These are phyloP conservation scores for Arizona elegans DNA, from an alignment of 2,113 vertebrate species.

Conservation along the genomic window DNA sequence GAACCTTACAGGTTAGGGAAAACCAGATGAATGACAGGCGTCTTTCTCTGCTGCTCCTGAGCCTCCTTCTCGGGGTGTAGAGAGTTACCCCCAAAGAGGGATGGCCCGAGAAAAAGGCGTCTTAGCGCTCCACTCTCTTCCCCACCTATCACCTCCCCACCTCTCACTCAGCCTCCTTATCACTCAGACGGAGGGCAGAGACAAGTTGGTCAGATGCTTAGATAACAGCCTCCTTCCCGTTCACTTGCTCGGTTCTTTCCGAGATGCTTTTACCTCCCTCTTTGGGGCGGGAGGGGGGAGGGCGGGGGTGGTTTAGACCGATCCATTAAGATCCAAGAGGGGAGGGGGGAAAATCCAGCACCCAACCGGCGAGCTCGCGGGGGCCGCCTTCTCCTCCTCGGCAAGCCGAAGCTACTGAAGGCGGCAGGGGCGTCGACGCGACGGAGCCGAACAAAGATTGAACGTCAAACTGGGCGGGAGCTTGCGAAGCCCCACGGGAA, in stretches of 20 bases:
- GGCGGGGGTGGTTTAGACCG: background rate
- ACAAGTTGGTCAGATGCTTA: background rate
- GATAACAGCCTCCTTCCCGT: background rate
- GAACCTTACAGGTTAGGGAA: background rate
- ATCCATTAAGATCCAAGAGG: background rate
- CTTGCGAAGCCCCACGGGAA: conserved; percentile 12
- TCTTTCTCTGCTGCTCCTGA: background rate
- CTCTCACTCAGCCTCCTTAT: background rate
- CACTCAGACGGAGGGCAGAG: background rate
- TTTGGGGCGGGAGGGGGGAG: fast-evolving
- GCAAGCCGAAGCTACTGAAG: conserved; percentile 47
- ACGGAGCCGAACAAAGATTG: background rate
- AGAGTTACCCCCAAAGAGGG: background rate
- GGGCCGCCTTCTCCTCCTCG: background rate
- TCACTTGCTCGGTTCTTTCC: background rate
- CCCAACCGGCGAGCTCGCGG: background rate
- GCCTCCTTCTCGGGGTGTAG: background rate
- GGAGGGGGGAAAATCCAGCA: conserved; percentile 21
- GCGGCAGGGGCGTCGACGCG: conserved; percentile 40
- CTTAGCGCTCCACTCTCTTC: background rate
- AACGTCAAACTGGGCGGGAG: background rate
- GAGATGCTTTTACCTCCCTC: background rate
- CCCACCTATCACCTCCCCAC: too few relatives aligned
- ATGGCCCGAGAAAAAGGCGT: background rate
- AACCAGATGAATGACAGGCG: background rate